phyloP scores from a whole-genome alignment of 1,140 invertebrate genomes.

The Ridgeia piscesae region DNA sequence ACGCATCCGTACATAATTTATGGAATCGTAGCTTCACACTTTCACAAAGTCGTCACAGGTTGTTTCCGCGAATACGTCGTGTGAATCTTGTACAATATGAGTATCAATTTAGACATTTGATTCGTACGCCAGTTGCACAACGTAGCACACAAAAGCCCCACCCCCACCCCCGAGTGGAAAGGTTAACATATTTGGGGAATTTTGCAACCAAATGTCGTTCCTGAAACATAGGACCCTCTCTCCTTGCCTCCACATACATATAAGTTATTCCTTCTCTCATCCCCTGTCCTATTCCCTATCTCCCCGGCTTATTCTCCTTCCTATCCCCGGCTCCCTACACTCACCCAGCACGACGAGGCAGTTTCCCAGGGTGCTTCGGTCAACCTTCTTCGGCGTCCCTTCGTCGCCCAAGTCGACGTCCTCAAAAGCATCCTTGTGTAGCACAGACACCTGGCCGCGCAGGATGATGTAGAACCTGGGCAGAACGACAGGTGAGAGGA shows the following conservation, averaged over 20 bases:
- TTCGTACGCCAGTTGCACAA: too few species aligned
- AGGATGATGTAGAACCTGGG: slow-evolving; percentile 26
- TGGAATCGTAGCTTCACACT: too few species aligned
- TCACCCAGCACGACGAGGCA: slow-evolving; percentile 3
- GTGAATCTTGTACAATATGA: too few species aligned
- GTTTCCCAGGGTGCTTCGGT: slow-evolving; percentile 8
- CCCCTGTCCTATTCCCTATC: neutral
- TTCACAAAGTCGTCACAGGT: too few species aligned
- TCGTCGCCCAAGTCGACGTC: slow-evolving; percentile 23
- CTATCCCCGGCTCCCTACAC: neutral
- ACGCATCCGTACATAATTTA: neutral
- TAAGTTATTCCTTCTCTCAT: neutral
- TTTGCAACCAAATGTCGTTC: too few species aligned
- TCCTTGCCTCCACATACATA: neutral
- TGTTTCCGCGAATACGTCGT: too few species aligned
- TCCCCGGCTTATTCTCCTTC: neutral
- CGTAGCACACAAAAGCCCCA: too few species aligned
- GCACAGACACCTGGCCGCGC: slow-evolving; percentile 17
- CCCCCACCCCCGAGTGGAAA: too few species aligned
- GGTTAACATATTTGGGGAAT: too few species aligned
- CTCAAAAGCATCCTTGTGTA: slow-evolving; percentile 19
- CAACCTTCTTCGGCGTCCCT: neutral
- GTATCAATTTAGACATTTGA: too few species aligned
- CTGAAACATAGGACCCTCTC: neutral
- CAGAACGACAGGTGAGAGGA: neutral